phyloP scores from a whole-genome alignment of 2,888 invertebrate genomes.

The Leistus spinibarbis region DNA sequence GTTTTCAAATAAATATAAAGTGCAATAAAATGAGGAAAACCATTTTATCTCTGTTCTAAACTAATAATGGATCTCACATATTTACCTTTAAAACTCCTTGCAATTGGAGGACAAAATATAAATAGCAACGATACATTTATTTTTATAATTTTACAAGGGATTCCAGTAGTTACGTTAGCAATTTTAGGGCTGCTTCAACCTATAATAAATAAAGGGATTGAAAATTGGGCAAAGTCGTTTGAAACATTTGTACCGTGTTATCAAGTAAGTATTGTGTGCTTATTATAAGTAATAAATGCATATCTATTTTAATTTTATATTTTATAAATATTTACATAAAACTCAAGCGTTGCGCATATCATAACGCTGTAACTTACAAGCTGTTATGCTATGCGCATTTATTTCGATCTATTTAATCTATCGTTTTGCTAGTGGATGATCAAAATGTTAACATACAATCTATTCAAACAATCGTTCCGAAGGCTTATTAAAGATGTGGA shows the following conservation, averaged over 20 bases:
- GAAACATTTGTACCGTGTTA: background rate
- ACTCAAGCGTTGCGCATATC: no score
- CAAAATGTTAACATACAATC: background rate
- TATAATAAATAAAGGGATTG: background rate
- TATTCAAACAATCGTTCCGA: background rate
- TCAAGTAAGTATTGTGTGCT: background rate
- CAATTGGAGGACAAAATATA: background rate
- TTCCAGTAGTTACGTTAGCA: background rate
- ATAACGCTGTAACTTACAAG: no score
- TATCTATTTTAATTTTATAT: no score
- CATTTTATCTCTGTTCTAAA: background rate
- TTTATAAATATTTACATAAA: no score
- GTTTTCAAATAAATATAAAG: background rate
- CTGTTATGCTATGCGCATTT: no score
- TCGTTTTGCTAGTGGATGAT: slow-evolving; percentile 6
- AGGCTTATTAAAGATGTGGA: background rate
- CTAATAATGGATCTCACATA: background rate
- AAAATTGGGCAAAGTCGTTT: background rate
- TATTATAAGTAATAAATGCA: no score
- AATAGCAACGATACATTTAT: background rate
- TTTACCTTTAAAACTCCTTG: background rate
- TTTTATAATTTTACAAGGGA: background rate
- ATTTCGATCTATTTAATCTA: no score
- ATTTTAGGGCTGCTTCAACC: background rate
- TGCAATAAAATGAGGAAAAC: background rate